Conservation (phyloP, 2,888 invertebrate genomes). For the Calephelis perditalis region DNA sequence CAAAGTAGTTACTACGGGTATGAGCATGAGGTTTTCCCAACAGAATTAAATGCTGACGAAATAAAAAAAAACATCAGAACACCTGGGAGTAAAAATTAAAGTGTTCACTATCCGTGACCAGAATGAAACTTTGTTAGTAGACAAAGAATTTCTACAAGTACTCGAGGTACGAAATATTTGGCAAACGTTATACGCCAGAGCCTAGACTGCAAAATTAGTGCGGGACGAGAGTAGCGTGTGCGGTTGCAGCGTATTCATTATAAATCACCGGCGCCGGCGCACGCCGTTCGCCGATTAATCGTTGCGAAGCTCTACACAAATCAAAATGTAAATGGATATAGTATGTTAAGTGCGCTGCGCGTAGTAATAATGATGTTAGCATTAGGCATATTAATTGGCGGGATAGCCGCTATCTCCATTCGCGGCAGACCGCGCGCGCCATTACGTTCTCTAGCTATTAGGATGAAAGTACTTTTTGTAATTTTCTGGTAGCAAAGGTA, state of each 20-base stretch:
- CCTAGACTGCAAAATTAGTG: too few relatives aligned
- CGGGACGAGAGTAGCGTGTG: slow-evolving; percentile 24
- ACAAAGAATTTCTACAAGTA: too few relatives aligned
- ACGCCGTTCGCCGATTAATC: slow-evolving; percentile 69
- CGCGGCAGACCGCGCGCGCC: slow-evolving; percentile 52
- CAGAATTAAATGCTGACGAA: too few relatives aligned
- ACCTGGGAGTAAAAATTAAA: too few relatives aligned
- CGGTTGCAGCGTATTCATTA: slow-evolving; percentile 39
- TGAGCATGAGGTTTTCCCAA: too few relatives aligned
- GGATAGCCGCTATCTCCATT: slow-evolving; percentile 67
- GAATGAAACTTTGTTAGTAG: too few relatives aligned
- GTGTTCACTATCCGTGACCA: too few relatives aligned
- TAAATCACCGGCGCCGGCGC: slow-evolving; percentile 64
- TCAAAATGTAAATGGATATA: slow-evolving; percentile 78
- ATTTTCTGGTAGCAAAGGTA: background rate
- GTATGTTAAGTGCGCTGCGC: slow-evolving; percentile 73
- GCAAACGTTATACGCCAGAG: too few relatives aligned
- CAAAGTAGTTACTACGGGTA: too few relatives aligned
- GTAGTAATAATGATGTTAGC: slow-evolving; percentile 78
- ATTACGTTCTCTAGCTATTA: slow-evolving; percentile 39
- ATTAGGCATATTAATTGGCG: slow-evolving; percentile 77
- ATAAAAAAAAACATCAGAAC: too few relatives aligned
- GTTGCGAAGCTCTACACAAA: slow-evolving; percentile 70
- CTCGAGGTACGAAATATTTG: too few relatives aligned
- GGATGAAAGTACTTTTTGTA: background rate